Percentiles rank a stretch among this genome's conserved stretches.
phyloP scores from a whole-genome alignment of 2,797 vertebrate species.

The Pristis pectinata region DNA sequence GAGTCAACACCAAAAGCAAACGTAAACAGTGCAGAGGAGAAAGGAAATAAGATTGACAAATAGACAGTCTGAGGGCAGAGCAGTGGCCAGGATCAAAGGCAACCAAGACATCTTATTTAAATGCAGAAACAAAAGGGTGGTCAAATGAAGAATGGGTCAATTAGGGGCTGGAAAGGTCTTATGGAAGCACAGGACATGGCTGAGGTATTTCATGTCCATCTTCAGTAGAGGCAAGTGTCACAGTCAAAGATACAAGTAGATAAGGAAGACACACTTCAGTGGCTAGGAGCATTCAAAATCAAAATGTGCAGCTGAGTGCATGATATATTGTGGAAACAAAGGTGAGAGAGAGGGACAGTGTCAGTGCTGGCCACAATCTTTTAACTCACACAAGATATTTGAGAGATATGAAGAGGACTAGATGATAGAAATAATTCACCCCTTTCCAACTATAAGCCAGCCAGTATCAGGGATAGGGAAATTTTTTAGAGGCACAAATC shows the following conservation, averaged over 20 bases:
- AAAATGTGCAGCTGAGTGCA: not conserved
- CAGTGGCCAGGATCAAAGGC: not conserved
- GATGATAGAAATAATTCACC: not conserved
- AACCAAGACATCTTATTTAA: not conserved
- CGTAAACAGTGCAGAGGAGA: not conserved
- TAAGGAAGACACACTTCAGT: not conserved
- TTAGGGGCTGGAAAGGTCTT: not conserved
- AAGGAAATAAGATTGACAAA: not conserved
- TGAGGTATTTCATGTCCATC: not conserved
- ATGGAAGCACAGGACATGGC: not conserved
- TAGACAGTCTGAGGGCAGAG: not conserved
- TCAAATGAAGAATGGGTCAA: not conserved
- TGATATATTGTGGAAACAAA: not conserved
- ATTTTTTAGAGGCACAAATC: not conserved
- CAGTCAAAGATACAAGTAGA: not conserved
- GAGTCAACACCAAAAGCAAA: not conserved
- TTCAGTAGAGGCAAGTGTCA: not conserved
- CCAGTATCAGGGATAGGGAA: not conserved
- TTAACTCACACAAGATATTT: not conserved
- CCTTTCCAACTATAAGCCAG: not conserved
- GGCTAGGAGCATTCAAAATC: not conserved
- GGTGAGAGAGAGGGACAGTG: not conserved
- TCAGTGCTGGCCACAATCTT: not conserved
- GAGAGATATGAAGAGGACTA: not conserved
- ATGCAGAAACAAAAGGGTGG: not conserved